phyloP scores from a whole-genome alignment of 2,797 vertebrate species.

The Erithacus rubecula region DNA sequence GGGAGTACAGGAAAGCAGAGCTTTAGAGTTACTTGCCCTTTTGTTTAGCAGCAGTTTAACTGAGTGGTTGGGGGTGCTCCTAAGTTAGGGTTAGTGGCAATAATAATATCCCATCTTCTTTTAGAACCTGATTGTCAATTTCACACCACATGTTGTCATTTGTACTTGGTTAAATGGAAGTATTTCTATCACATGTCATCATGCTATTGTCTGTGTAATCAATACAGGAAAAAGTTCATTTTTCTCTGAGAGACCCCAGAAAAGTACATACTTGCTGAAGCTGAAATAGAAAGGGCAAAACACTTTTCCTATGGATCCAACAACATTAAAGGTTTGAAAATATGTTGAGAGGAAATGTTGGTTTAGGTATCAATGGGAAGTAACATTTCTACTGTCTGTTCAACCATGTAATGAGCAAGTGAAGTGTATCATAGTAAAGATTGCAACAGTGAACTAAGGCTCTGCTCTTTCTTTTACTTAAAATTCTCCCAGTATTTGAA shows the following conservation, averaged over 20 bases:
- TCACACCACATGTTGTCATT: not conserved
- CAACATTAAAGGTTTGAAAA: not conserved
- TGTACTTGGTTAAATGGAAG: not conserved
- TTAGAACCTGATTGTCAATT: not conserved
- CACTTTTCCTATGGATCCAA: not conserved
- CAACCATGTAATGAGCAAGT: slow-evolving; percentile 5
- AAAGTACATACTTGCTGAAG: not conserved
- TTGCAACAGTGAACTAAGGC: not conserved
- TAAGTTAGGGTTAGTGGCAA: not conserved
- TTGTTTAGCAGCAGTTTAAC: not conserved
- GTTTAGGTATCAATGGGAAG: not conserved
- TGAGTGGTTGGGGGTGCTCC: not conserved
- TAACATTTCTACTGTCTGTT: slow-evolving; percentile 14
- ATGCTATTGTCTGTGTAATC: not conserved
- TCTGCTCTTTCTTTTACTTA: not conserved
- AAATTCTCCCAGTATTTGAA: not conserved
- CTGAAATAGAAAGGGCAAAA: not conserved
- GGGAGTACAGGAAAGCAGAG: not conserved
- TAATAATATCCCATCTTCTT: not conserved
- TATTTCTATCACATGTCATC: not conserved
- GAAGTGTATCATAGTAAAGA: not conserved
- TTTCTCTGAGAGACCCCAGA: not conserved
- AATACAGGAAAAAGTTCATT: not conserved
- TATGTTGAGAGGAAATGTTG: not conserved
- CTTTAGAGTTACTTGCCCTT: not conserved